These are phyloP conservation scores for Drosophila leontia DNA, from an alignment of 1,140 invertebrate species.

Conservation along the genomic window DNA sequence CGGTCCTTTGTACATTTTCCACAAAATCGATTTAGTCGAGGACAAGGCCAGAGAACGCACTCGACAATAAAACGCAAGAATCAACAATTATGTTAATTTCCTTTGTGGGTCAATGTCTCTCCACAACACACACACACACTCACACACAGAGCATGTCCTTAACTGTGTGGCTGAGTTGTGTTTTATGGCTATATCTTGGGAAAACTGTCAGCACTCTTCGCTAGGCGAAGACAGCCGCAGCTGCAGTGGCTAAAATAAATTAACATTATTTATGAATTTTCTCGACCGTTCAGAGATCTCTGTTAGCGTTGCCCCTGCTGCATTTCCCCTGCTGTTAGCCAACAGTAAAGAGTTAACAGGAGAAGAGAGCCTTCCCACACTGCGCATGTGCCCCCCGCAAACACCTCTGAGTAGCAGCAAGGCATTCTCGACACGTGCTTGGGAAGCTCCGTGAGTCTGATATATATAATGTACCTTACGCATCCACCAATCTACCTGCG, in stretches of 20 bases:
- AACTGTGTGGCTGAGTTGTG: slow-evolving; percentile 14
- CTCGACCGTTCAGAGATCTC: slow-evolving; percentile 11
- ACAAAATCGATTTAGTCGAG: slow-evolving; percentile 48
- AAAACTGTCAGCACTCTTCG: slow-evolving; percentile 48
- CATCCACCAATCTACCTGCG: slow-evolving; percentile 85
- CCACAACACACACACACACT: slow-evolving; percentile 12
- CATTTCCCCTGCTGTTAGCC: slow-evolving; percentile 62
- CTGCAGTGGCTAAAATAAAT: slow-evolving; percentile 58
- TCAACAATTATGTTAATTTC: slow-evolving; percentile 79
- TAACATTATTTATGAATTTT: slow-evolving; percentile 68
- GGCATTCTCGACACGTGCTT: slow-evolving; percentile 59
- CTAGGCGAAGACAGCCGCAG: slow-evolving; percentile 37
- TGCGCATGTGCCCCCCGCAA: slow-evolving; percentile 62
- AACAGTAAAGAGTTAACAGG: slow-evolving; percentile 24
- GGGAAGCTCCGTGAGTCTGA: slow-evolving; percentile 37
- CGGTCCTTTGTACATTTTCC: slow-evolving; percentile 12
- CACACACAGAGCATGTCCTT: slow-evolving; percentile 3
- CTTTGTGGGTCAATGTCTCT: slow-evolving; percentile 75
- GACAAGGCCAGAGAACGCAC: slow-evolving; percentile 54
- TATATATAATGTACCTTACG: slow-evolving; percentile 80
- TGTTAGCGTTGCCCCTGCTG: slow-evolving; percentile 1
- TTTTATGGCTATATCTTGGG: slow-evolving; percentile 60
- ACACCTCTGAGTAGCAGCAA: slow-evolving; percentile 40
- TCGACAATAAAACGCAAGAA: slow-evolving; percentile 69
- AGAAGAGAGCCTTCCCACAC: background rate